Evolutionary conservation across 2,113 vertebrate species (phyloP).

Genomic region (Anhinga anhinga): DNA sequence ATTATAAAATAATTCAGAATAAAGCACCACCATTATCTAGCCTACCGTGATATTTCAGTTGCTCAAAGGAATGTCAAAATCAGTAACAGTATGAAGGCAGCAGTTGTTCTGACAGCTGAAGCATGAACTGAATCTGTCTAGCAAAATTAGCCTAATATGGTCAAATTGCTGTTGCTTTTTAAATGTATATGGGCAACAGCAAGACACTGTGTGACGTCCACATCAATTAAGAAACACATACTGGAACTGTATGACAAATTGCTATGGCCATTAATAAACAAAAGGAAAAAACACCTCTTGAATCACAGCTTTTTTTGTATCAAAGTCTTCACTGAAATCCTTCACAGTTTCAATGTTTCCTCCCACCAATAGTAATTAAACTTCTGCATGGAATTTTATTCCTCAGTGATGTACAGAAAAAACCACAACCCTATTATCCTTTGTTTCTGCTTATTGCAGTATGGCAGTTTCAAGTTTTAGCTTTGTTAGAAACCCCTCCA

Average conservation of each 20-base stretch:
- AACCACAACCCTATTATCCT: neutral
- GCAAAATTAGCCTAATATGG: constrained; percentile 73
- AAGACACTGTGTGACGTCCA: neutral
- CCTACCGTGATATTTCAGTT: constrained; percentile 60
- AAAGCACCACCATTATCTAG: constrained; percentile 19
- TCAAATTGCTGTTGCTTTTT: constrained; percentile 67
- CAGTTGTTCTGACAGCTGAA: constrained; percentile 70
- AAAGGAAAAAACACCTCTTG: neutral
- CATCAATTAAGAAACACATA: neutral
- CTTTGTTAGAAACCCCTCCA: neutral
- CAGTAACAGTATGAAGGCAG: constrained; percentile 58
- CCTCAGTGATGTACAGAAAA: neutral
- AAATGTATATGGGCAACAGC: constrained; percentile 20
- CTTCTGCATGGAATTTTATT: neutral
- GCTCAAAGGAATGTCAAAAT: constrained; percentile 74
- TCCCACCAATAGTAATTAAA: neutral
- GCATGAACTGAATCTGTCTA: constrained; percentile 76
- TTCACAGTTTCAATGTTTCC: neutral
- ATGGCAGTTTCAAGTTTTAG: neutral
- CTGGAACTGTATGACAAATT: neutral
- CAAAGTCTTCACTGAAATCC: neutral
- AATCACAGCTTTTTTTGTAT: neutral
- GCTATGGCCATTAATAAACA: neutral
- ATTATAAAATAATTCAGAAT: constrained; percentile 47
- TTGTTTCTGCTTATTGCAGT: neutral